Conservation (phyloP, 2,888 invertebrate genomes). For the Anthophora plumipes region DNA sequence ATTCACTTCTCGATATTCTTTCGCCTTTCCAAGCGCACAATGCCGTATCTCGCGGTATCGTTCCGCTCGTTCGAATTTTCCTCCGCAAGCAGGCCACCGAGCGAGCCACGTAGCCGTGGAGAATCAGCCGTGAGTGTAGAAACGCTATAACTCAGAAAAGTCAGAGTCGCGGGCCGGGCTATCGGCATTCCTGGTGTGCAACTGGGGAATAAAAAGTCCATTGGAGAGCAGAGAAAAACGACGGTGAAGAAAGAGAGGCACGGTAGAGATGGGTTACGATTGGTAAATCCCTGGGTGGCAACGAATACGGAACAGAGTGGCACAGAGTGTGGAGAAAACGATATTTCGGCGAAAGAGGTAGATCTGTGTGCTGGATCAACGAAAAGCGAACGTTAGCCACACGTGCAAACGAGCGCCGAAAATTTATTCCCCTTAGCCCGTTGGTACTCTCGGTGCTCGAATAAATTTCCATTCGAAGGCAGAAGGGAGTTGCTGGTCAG, state of each 20-base stretch:
- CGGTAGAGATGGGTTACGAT: slow-evolving; percentile 55
- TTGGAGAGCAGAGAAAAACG: slow-evolving; percentile 45
- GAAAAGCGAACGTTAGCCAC: slow-evolving; percentile 10
- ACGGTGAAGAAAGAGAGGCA: slow-evolving; percentile 49
- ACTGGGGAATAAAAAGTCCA: slow-evolving; percentile 59
- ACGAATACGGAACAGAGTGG: slow-evolving; percentile 60
- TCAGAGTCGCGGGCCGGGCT: slow-evolving; percentile 54
- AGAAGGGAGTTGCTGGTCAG: too few species aligned
- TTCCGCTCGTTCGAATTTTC: slow-evolving; percentile 28
- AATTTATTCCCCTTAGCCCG: slow-evolving; percentile 49
- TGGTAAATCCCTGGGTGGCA: slow-evolving; percentile 69
- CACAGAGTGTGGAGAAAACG: slow-evolving; percentile 43
- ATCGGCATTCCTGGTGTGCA: slow-evolving; percentile 71
- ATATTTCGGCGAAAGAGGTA: slow-evolving; percentile 45
- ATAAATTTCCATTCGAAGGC: slow-evolving; percentile 65
- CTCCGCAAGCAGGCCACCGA: slow-evolving; percentile 19
- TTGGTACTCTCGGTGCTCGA: slow-evolving; percentile 52
- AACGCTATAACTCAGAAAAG: slow-evolving; percentile 71
- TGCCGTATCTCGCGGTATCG: neutral
- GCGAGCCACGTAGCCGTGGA: slow-evolving; percentile 10
- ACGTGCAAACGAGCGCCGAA: slow-evolving; percentile 49
- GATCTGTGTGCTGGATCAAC: slow-evolving; percentile 5
- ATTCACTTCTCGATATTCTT: neutral
- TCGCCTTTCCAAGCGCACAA: neutral
- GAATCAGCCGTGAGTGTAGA: slow-evolving; percentile 48